Evolutionary conservation across 2,113 vertebrate species (phyloP), one percentile per base, ranked within the genome.

Genomic region (Phyllostomus hastatus): DNA sequence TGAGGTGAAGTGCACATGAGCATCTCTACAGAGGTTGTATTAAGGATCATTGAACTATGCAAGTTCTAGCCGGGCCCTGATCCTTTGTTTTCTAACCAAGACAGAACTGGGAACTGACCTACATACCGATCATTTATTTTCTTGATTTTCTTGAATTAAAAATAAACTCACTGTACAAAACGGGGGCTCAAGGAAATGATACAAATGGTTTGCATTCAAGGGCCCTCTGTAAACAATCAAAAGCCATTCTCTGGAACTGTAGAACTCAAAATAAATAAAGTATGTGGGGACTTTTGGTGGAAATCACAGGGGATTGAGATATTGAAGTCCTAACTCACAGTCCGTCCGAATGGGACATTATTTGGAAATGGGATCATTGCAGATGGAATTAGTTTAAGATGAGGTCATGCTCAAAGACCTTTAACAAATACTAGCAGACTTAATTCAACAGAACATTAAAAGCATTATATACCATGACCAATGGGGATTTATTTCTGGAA

Each of bases 131-230:
- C 75, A 75, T 90, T 93, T 95, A 82, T 95, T 96, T 95, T 88
- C 43, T 93, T 93, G 93, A 79, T 93, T 97, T 90, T 84, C 90
- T 19, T 80, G 75, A 89, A 91, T 88, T 95, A 78, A 78, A 97
- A 96, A 84, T 95, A 52, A 93, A 57, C 35, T 91, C 95, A 72
- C 66, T 91, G 12, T 89, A 78, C 33, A 82, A 94, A 76, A 97
- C 31, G 72, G 52, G 12, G 50, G 50, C 57, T 46, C 46, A 90
- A 92, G 57, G 43, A 52, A 88, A 70, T 69, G 66, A 73, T 80
- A 92, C 50, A 90, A 94, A 81, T 76, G 57, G 50, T 80, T 92
- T 92, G 46, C 52, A 94, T 88, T 83, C 81, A 78, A 61, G 90
- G 20, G 64, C 67, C 70, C 67, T 94, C 76, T 80, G 7, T 88